Conservation (phyloP, 1,140 invertebrate genomes). For the Latrodectus geometricus region DNA sequence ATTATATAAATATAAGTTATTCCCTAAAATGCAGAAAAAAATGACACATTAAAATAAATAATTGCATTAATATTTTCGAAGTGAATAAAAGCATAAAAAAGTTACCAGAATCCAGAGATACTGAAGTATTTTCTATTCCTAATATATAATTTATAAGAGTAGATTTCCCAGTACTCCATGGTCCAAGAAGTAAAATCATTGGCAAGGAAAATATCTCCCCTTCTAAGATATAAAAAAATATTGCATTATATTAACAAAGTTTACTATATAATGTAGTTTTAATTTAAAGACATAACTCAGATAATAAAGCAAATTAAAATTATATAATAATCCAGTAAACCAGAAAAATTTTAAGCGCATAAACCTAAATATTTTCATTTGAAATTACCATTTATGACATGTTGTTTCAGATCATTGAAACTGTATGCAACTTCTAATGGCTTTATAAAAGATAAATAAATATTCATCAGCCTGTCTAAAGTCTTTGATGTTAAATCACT, state of each 20-base stretch:
- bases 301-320: no score
- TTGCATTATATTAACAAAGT: background rate
- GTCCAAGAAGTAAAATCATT: conserved; percentile 90
- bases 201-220: conserved; percentile 96
- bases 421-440: conserved; percentile 66
- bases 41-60: conserved; percentile 1
- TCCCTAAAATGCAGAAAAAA: no score
- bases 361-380: no score
- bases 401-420: conserved; percentile 64
- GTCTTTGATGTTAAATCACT: conserved; percentile 30
- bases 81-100: background rate
- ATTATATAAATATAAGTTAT: no score
- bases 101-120: conserved; percentile 59
- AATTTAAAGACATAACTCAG: no score
- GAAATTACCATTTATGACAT: conserved; percentile 64
- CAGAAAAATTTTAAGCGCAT: no score
- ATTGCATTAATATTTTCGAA: background rate
- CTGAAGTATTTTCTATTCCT: conserved; percentile 79
- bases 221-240: conserved; percentile 71
- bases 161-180: conserved; percentile 96
- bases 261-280: background rate
- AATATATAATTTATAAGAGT: conserved; percentile 93
- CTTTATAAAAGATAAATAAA: conserved; percentile 64
- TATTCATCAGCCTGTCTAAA: conserved; percentile 63
- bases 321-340: background rate